Evolutionary conservation across 2,797 vertebrate species (phyloP), one percentile per base, ranked within the genome.

Genomic region (Malurus leucopterus): DNA sequence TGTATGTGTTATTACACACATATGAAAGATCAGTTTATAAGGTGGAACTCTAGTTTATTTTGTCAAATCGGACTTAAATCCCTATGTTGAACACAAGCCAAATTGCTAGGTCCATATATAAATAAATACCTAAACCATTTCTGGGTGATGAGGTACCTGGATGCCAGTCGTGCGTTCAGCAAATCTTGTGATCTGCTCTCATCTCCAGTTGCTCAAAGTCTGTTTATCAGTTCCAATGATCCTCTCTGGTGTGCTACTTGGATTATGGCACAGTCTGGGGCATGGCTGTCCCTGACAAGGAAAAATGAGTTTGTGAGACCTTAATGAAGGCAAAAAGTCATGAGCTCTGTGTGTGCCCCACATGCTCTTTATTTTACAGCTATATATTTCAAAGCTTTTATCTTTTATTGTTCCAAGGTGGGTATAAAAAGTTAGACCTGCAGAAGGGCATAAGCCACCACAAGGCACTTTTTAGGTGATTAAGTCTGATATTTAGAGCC

Each of bases 311-410:
- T 72, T 72, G 41, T 77, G 54, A 69, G 54, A 62, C 65, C 15
- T 77, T 67, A 86, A 62, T 29, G 72, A 67, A 53, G 69, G 47
- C 41, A 83, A 68, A 74, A 63, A 87, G 74, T 54, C 47, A 59
- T 49, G 62, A 92, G 47, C 41, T 61, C 2, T 68, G 38, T 79
- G 24, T 29, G 50, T 54, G 51, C 19, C 40, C 44, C 75, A 83
- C 29, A 10, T 43, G 58, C 15, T 89, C 65, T 92, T 71, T 72
- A 50, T 84, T 92, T 84, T 79, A 82, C 51, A 87, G 58, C 62
- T 62, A 12, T 62, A 23, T 86, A 84, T 88, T 89, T 85, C 73
- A 89, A 65, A 72, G 44, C 88, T 81, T 88, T 91, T 85, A 44
- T 61, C 59, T 87, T 86, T 90, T 83, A 63, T 77, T 10, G 3